phyloP scores from a whole-genome alignment of 2,888 invertebrate genomes.

The Melangyna quadrimaculata region DNA sequence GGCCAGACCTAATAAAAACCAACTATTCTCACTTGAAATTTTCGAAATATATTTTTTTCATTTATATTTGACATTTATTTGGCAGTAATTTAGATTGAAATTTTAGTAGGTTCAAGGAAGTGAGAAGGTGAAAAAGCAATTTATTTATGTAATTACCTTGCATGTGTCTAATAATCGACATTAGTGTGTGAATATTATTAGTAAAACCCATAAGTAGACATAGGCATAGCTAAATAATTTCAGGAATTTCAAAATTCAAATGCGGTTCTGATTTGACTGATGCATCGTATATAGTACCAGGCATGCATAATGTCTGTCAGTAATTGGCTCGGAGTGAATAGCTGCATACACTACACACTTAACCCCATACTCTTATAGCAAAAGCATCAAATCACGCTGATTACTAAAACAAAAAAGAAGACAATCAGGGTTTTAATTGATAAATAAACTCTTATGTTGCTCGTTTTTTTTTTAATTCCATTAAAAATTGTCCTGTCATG shows the following conservation, averaged over 20 bases:
- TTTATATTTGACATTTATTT: no score
- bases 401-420: neutral
- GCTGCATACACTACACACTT: neutral
- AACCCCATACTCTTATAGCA: neutral
- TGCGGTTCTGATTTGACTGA: neutral
- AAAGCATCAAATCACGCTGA: neutral
- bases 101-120: no score
- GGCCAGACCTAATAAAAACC: no score
- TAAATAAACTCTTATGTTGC: conserved; percentile 2
- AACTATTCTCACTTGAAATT: no score
- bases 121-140: no score
- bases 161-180: no score
- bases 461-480: neutral
- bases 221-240: no score
- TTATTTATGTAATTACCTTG: no score
- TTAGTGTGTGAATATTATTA: no score
- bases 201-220: no score
- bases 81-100: no score
- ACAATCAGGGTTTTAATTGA: conserved; percentile 1
- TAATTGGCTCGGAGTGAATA: neutral
- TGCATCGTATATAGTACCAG: neutral
- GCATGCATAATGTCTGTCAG: neutral
- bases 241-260: neutral
- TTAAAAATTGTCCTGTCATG: conserved; percentile 33
- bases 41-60: no score